Evolutionary conservation across 2,888 invertebrate genomes (phyloP), one percentile per base, ranked within the genome.

Genomic region (Caenorhabditis sp.): DNA sequence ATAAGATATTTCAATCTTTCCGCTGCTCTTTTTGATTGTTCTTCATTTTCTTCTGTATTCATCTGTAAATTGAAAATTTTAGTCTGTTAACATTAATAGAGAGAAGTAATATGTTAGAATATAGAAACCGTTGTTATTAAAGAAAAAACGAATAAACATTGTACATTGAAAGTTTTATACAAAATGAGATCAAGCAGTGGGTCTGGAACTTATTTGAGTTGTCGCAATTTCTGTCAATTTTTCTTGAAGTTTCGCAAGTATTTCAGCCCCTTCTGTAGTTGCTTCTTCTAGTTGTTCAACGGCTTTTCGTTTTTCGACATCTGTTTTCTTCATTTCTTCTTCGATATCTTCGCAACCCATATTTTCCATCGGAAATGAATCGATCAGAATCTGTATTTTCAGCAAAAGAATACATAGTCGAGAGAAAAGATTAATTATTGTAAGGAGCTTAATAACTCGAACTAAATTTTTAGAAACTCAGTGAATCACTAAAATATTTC

Each of bases 311-410:
- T 64, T 51, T 66, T 69, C 51, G 54, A 6, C 19, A 62, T 17
- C 66, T 58, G 62, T 58, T 66, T 61, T 54, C 26, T 78, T 67
- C 62, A 62, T 68, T 37, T 57, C 63, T 43, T 78, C 76, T 36
- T 74, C 63, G 51, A 69, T 73, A 43, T 83, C 82, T 19, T 78
- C 83, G 27, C 55, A 57, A 17, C 27, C 37, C 50, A 49, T 61
- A 12, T 69, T 71, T 37, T 81, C 79, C 19, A 74, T 67, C 12
- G 86, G 85, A 49, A 86, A 76, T 8, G 84, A 79, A 58, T 86
- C 86, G 60, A 86, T 84, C 6, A 86, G 66, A 12, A 82, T 73
- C 78, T 81, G 59, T 5, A 76, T 60, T 31, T 31, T 31, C 10
- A 6, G 31, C 31, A 6, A 31, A 6, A 10, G 10, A 31, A 6